Percentiles rank a stretch among this genome's conserved stretches.
These are phyloP conservation scores for Chaenogobius annularis DNA, from an alignment of 2,113 vertebrate genomes.

Conservation along the genomic window DNA sequence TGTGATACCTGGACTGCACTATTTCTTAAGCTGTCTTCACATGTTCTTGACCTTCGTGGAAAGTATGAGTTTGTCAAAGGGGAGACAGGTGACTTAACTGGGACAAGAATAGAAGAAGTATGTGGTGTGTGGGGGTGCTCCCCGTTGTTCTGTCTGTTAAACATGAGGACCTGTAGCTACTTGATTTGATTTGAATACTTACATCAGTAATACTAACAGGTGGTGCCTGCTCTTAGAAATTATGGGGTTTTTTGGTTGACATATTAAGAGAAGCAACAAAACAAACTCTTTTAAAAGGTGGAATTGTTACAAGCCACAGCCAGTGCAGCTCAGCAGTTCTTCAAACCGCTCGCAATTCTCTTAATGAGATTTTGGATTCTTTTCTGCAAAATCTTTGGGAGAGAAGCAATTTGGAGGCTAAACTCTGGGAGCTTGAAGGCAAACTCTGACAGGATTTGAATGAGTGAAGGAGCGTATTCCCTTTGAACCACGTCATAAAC, in stretches of 20 bases:
- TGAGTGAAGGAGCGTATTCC: slow-evolving; percentile 58
- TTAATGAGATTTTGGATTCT: slow-evolving; percentile 69
- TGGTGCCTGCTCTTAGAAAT: slow-evolving; percentile 14
- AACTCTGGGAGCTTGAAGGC: slow-evolving; percentile 58
- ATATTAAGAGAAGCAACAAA: slow-evolving; percentile 18
- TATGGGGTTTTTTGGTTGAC: slow-evolving; percentile 22
- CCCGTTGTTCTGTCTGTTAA: slow-evolving; percentile 22
- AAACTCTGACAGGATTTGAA: slow-evolving; percentile 58
- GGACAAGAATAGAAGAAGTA: slow-evolving; percentile 62
- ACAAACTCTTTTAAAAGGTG: slow-evolving; percentile 44
- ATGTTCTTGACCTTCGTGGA: slow-evolving; percentile 29
- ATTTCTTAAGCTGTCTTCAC: slow-evolving; percentile 18
- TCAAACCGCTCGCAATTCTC: slow-evolving; percentile 48
- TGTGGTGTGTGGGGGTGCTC: slow-evolving; percentile 48
- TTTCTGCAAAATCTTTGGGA: slow-evolving; percentile 53
- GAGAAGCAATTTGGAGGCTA: slow-evolving; percentile 61
- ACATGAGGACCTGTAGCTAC: slow-evolving; percentile 40
- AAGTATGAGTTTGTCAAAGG: slow-evolving; percentile 20
- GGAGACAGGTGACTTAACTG: slow-evolving; percentile 28
- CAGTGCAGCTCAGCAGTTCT: slow-evolving; percentile 37
- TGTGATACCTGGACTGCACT: slow-evolving; percentile 36
- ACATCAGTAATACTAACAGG: slow-evolving; percentile 15
- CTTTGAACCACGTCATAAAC: slow-evolving; percentile 72
- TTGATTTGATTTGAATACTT: not conserved
- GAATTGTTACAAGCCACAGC: slow-evolving; percentile 43